Evolutionary conservation across 2,888 invertebrate genomes (phyloP).

Genomic region (Eristalis arbustorum): DNA sequence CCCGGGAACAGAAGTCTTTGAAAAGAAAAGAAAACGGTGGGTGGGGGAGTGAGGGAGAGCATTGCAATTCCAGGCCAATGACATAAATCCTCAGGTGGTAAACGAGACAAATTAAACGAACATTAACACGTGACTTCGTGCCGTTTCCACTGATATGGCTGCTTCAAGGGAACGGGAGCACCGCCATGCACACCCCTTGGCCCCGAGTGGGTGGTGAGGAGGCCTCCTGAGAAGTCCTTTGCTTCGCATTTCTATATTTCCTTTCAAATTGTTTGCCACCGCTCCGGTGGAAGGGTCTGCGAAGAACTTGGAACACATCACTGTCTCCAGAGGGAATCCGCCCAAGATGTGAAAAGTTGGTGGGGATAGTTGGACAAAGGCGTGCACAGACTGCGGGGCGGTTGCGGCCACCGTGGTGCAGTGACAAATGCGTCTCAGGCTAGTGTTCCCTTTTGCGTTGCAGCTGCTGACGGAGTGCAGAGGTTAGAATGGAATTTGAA

Average conservation of each 20-base stretch:
- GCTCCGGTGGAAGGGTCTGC: background rate
- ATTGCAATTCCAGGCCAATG: constrained; percentile 58
- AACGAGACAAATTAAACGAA: constrained; percentile 71
- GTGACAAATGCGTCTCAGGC: background rate
- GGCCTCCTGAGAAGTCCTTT: background rate
- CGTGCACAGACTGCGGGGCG: background rate
- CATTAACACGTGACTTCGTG: constrained; percentile 73
- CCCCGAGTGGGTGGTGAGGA: background rate
- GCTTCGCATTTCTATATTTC: background rate
- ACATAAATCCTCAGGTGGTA: constrained; percentile 68
- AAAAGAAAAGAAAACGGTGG: background rate
- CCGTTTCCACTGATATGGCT: constrained; percentile 64
- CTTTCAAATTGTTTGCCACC: background rate
- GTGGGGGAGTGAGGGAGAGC: background rate
- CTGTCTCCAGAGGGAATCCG: background rate
- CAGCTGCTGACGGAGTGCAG: background rate
- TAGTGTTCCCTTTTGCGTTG: background rate
- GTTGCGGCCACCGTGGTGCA: background rate
- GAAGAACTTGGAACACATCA: background rate
- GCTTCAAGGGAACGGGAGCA: constrained; percentile 5
- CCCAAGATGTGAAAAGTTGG: background rate
- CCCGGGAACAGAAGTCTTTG: background rate
- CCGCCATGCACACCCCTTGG: background rate
- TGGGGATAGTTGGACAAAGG: background rate
- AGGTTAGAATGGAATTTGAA: background rate